Conservation (phyloP, 2,113 vertebrate species). For the Urocitellus parryii region DNA sequence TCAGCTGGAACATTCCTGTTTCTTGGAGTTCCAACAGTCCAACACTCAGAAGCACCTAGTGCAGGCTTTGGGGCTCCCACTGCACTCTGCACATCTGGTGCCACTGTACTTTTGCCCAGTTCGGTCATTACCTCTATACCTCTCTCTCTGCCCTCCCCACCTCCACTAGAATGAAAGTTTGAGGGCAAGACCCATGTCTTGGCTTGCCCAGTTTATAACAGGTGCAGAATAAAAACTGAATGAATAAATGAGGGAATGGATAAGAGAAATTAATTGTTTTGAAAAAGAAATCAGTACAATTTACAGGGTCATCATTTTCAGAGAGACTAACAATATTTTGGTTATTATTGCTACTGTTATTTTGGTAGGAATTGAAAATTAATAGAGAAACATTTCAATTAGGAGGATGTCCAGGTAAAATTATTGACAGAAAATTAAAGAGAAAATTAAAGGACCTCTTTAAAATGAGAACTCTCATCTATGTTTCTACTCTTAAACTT, state of each 20-base stretch:
- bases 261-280: conserved; percentile 14
- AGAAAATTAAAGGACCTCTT: neutral
- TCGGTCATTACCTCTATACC: neutral
- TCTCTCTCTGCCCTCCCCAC: accelerated
- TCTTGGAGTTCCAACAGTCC: neutral
- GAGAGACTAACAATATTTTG: neutral
- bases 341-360: neutral
- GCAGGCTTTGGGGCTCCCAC: neutral
- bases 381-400: neutral
- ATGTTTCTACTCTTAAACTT: neutral
- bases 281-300: neutral
- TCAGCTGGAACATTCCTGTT: neutral
- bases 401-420: neutral
- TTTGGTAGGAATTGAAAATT: conserved; percentile 22
- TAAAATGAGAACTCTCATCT: neutral
- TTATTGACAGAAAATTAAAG: neutral
- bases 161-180: neutral
- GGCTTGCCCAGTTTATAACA: neutral
- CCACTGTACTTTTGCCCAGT: neutral
- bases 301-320: neutral
- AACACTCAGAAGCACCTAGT: neutral
- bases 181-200: neutral
- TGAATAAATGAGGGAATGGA: neutral
- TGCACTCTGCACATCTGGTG: too few relatives aligned
- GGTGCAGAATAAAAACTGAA: neutral